Base-by-base conservation (phyloP, 53 echinoderm and acorn worm genomes). In the Holothuria leucospilota region DNA sequence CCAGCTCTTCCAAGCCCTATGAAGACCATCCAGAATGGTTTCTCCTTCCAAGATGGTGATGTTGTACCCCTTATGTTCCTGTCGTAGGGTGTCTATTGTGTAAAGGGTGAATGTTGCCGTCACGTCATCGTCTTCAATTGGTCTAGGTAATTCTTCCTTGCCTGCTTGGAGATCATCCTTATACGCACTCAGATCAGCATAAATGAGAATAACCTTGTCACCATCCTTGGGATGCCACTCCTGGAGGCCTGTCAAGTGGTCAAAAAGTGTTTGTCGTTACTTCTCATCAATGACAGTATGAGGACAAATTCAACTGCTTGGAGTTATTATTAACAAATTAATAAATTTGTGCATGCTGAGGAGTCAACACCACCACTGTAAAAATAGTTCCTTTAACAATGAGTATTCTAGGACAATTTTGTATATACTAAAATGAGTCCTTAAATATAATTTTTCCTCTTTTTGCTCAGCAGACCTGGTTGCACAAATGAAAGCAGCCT, bases 11-110 rank as follows among this genome's bases (percentile, higher is more conserved):
- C 72, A 72, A 10, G 72, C 72, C 39, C 72, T 39, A 4, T 41
- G 4, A 8, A 72, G 40, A n/a, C 72, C 72, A 23, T 72, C 72
- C 30, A 39, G 21, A 6, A 72, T 39, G 42, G 72, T 39, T 46
- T 72, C 72, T 8, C 72, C 72, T 40, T 72, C 72, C 14, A 72
- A 39, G 40, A 72, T 72, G 72, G 72, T 72, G 11, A 72, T 39
- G 40, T 72, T 72, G n/a, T 72, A 72, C 13, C 39, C 39, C 1
- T 30, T 39, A 72, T 72, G 8, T 23, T 72, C 39, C 18, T 56
- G 56, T 16, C 56, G 15, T 20, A 9, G 15, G 13, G 34, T 39
- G 72, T 41, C 46, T 30, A 40, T 72, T 21, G 46, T 46, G 72
- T 39, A 29, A 12, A 72, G 21, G 72, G 72, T 72, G 13, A 72